Conservation (phyloP, 2,113 vertebrate genomes). For the Clarias macrocephalus region DNA sequence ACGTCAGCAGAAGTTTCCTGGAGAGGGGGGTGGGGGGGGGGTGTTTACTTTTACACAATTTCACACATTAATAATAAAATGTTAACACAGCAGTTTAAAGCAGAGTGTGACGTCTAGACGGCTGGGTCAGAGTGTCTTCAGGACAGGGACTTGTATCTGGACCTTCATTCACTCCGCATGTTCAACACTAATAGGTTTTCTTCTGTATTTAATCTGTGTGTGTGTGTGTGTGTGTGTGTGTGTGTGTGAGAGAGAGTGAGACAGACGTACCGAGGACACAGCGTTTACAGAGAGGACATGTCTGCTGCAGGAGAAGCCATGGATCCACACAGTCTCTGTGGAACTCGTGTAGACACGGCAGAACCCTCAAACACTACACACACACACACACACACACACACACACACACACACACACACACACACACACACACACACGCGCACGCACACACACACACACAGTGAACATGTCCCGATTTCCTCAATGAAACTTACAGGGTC, state of each 20-base stretch:
- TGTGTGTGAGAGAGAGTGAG: not conserved
- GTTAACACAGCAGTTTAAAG: too few species aligned
- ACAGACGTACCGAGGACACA: conserved; percentile 81
- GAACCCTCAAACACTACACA: conserved; percentile 85
- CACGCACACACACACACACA: not conserved
- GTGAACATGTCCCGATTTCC: not conserved
- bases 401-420: not conserved
- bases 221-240: not conserved
- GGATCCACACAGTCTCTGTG: conserved; percentile 93
- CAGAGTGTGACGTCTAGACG: too few species aligned
- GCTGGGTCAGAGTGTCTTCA: too few species aligned
- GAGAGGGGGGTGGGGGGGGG: not conserved
- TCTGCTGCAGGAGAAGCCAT: conserved; percentile 92
- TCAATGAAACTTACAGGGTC: not conserved
- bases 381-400: conserved; percentile 3
- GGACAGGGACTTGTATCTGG: not conserved
- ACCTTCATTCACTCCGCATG: not conserved
- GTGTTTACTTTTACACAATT: not conserved
- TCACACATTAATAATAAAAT: too few species aligned
- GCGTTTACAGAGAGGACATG: conserved; percentile 93
- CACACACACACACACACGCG: conserved; percentile 20
- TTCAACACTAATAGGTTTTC: not conserved
- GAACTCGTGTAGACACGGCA: conserved; percentile 91
- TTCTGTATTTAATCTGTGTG: not conserved
- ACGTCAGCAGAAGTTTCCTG: conserved; percentile 67